Conservation (phyloP, 2,113 vertebrate species). For the Centropristis striata region DNA sequence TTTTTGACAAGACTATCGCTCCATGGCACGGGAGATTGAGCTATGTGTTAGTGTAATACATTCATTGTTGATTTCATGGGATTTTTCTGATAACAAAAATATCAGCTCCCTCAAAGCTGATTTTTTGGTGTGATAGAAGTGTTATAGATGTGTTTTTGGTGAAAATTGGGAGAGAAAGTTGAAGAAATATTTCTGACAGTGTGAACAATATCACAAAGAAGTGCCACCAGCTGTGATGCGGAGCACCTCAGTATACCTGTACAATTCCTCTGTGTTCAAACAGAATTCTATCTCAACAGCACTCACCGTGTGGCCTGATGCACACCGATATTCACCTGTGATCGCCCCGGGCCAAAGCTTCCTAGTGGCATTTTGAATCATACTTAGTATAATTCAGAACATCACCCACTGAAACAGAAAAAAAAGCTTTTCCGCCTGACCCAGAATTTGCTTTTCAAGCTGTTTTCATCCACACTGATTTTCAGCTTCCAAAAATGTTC, state of each 20-base stretch:
- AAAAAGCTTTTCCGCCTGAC: constrained; percentile 33
- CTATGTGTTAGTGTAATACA: neutral
- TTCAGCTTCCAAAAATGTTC: constrained; percentile 50
- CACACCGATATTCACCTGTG: constrained; percentile 7
- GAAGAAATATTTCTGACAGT: neutral
- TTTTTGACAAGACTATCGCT: neutral
- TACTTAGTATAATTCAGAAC: constrained; percentile 41
- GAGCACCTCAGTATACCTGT: neutral
- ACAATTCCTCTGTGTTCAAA: constrained; percentile 11
- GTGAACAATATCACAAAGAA: constrained; percentile 5
- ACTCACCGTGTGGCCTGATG: constrained; percentile 14
- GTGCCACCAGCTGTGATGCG: neutral
- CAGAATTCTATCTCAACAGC: neutral
- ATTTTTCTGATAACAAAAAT: constrained; percentile 3
- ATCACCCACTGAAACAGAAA: constrained; percentile 40
- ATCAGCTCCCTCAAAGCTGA: neutral
- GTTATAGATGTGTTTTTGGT: neutral
- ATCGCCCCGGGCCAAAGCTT: constrained; percentile 14
- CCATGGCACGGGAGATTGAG: neutral
- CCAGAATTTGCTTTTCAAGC: constrained; percentile 54
- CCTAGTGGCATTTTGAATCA: constrained; percentile 33
- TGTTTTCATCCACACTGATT: constrained; percentile 38
- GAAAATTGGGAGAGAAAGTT: neutral
- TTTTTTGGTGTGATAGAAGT: neutral
- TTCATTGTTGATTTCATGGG: neutral